A percentile compares a stretch with the other conserved stretches of the same genome.
These are phyloP conservation scores for Ichneumoninae sp. DNA, from an alignment of 2,888 invertebrate species.

Conservation along the genomic window DNA sequence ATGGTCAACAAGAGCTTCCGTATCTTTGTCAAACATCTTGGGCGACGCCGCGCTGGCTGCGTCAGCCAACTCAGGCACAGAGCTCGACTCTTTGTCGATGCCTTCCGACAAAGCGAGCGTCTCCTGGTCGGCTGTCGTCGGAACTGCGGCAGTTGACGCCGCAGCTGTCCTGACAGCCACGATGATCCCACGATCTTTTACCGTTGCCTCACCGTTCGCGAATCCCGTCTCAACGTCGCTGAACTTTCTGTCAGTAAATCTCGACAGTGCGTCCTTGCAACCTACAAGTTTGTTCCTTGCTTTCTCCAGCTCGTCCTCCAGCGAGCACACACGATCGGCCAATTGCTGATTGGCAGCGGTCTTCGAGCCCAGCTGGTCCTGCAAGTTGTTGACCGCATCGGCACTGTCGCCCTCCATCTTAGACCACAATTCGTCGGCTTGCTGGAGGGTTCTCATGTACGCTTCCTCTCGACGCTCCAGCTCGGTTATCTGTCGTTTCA, in stretches of 20 bases:
- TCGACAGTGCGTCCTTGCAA: slow-evolving; percentile 84
- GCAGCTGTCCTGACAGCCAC: slow-evolving; percentile 34
- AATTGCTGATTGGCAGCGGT: slow-evolving; percentile 86
- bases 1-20: slow-evolving; percentile 30
- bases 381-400: slow-evolving; percentile 84
- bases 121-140: slow-evolving; percentile 52
- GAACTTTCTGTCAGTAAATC: slow-evolving; percentile 85
- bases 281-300: slow-evolving; percentile 86
- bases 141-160: slow-evolving; percentile 47
- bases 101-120: slow-evolving; percentile 29
- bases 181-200: slow-evolving; percentile 53
- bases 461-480: slow-evolving; percentile 88
- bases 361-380: slow-evolving; percentile 85
- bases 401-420: slow-evolving; percentile 87
- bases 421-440: slow-evolving; percentile 90
- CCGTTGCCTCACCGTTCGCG: slow-evolving; percentile 69
- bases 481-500: slow-evolving; percentile 87
- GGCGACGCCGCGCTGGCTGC: slow-evolving; percentile 10
- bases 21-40: slow-evolving; percentile 37
- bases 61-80: slow-evolving; percentile 30
- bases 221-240: slow-evolving; percentile 76
- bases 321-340: slow-evolving; percentile 84
- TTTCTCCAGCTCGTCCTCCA: slow-evolving; percentile 86
- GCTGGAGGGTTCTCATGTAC: slow-evolving; percentile 89
- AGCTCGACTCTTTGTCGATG: slow-evolving; percentile 36